A percentile compares a stretch with the other conserved stretches of the same genome.
These are phyloP conservation scores for Trichogramma pretiosum DNA, from an alignment of 1,140 invertebrate species.

Conservation along the genomic window DNA sequence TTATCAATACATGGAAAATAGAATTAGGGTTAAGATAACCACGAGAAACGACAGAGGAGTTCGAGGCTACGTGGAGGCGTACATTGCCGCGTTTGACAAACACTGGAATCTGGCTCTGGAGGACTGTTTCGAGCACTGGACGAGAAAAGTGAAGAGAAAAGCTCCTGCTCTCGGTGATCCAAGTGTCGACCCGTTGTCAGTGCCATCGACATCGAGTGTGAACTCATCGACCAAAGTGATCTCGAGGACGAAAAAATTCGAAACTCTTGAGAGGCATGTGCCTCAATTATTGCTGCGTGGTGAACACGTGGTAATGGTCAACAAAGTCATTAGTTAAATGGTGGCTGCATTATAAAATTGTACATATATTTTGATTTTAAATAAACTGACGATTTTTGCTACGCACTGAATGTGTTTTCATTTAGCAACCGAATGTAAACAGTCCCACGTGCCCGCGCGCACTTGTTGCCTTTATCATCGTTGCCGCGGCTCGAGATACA, in stretches of 20 bases:
- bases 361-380: no score
- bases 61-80: constrained; percentile 70
- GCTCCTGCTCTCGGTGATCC: constrained; percentile 50
- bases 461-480: no score
- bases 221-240: constrained; percentile 44
- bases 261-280: constrained; percentile 64
- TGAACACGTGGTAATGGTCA: constrained; percentile 80
- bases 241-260: no score
- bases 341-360: no score
- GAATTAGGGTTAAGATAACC: constrained; percentile 56
- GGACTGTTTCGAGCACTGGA: constrained; percentile 81
- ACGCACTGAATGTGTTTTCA: no score
- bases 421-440: no score
- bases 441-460: no score
- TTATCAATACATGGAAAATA: constrained; percentile 51
- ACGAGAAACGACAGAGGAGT: constrained; percentile 57
- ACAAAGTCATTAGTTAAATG: no score
- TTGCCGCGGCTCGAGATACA: no score
- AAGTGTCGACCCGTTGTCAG: no score
- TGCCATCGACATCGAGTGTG: no score
- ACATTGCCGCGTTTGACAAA: constrained; percentile 83
- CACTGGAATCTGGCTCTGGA: constrained; percentile 86
- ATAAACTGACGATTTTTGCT: no score
- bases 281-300: constrained; percentile 74
- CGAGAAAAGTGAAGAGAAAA: constrained; percentile 55